These are phyloP conservation scores for Danaus plexippus DNA, from an alignment of 1,140 invertebrate species.

Conservation along the genomic window DNA sequence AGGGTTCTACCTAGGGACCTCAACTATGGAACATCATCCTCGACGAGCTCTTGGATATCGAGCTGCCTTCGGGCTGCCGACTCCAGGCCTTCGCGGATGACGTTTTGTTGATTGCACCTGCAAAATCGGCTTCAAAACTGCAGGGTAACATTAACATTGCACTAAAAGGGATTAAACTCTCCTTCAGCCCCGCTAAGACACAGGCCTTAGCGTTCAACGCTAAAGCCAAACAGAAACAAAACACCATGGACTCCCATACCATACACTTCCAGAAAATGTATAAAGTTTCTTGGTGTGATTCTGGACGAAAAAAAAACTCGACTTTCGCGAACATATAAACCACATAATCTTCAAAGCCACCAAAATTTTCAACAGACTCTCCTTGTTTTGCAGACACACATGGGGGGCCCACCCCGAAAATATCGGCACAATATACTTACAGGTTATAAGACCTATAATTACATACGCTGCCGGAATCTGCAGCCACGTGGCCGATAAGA, in stretches of 20 bases:
- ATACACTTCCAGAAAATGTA: background rate
- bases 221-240: constrained; percentile 7
- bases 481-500: background rate
- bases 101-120: constrained; percentile 14
- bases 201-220: constrained; percentile 19
- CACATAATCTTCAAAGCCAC: constrained; percentile 15
- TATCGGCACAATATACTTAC: constrained; percentile 18
- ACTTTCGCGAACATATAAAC: constrained; percentile 11
- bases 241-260: background rate
- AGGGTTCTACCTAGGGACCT: constrained; percentile 21
- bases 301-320: constrained; percentile 20
- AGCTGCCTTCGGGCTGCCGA: constrained; percentile 13
- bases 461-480: constrained; percentile 13
- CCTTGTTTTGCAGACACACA: too few relatives aligned
- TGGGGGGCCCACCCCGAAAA: constrained; percentile 25
- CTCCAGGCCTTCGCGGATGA: constrained; percentile 29
- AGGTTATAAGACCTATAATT: constrained; percentile 5
- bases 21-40: constrained; percentile 23
- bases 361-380: constrained; percentile 20
- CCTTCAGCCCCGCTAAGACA: constrained; percentile 21
- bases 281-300: constrained; percentile 21
- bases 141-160: constrained; percentile 10
- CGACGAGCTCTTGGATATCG: constrained; percentile 13
- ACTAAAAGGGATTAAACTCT: constrained; percentile 15
- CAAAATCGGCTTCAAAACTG: background rate